Evolutionary conservation across 2,797 vertebrate species (phyloP).

Genomic region (Rhinatrema bivittatum): DNA sequence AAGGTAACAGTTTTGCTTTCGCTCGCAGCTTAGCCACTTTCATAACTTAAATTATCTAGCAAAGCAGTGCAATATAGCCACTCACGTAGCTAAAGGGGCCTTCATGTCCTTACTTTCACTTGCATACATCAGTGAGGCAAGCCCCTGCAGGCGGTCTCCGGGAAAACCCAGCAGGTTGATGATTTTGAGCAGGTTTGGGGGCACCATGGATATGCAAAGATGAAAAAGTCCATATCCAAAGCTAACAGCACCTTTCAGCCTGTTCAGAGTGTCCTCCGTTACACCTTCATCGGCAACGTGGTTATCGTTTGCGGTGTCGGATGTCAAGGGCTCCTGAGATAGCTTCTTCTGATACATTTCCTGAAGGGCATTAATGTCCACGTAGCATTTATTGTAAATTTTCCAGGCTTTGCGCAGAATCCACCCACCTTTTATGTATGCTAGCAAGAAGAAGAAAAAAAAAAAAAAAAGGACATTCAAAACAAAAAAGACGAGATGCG

Average conservation of each 20-base stretch:
- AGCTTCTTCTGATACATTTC: slow-evolving; percentile 72
- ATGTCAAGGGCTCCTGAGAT: slow-evolving; percentile 53
- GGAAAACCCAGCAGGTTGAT: slow-evolving; percentile 99
- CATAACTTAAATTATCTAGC: slow-evolving; percentile 61
- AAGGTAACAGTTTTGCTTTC: slow-evolving; percentile 20
- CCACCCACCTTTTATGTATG: slow-evolving; percentile 98
- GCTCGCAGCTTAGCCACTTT: slow-evolving; percentile 49
- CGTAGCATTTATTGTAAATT: slow-evolving; percentile 96
- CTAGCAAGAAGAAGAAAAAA: slow-evolving; percentile 45
- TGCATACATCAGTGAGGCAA: slow-evolving; percentile 89
- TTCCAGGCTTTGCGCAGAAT: slow-evolving; percentile 98
- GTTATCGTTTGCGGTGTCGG: slow-evolving; percentile 74
- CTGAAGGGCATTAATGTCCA: slow-evolving; percentile 89
- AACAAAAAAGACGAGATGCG: too few relatives aligned
- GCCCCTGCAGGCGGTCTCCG: slow-evolving; percentile 91
- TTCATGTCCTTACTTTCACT: slow-evolving; percentile 99
- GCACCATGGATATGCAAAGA: slow-evolving; percentile 99
- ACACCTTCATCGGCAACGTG: slow-evolving; percentile 62
- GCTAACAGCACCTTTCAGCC: slow-evolving; percentile 96
- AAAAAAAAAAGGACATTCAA: too few relatives aligned
- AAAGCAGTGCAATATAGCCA: slow-evolving; percentile 78
- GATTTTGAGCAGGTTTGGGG: slow-evolving; percentile 97
- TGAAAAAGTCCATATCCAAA: slow-evolving; percentile 99
- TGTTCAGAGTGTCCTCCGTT: slow-evolving; percentile 78
- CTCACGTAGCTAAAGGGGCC: slow-evolving; percentile 99